Percentiles rank a stretch among this genome's conserved stretches.
phyloP scores from a whole-genome alignment of 2,797 vertebrate genomes.

The Danionella dracula region DNA sequence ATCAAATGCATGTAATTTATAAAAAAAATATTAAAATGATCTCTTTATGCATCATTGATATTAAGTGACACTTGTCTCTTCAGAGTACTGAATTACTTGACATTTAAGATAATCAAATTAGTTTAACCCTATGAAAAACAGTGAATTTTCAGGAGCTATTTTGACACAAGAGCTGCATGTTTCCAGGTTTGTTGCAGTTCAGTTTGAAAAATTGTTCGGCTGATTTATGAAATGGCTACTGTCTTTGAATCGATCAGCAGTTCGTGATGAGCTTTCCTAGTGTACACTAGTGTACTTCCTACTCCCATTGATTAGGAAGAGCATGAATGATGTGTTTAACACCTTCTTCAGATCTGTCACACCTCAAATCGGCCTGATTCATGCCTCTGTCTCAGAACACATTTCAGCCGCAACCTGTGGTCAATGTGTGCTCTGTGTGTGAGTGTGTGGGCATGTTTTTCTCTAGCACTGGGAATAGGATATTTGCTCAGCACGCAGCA shows the following conservation, averaged over 20 bases:
- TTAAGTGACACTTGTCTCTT: no score
- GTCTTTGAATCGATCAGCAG: background rate
- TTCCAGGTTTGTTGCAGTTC: no score
- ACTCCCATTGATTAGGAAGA: conserved; percentile 17
- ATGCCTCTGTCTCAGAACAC: conserved; percentile 4
- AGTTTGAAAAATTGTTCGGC: background rate
- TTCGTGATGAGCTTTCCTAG: background rate
- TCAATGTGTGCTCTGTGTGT: no score
- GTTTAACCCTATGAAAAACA: no score
- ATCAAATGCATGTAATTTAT: no score
- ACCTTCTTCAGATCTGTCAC: conserved; percentile 28
- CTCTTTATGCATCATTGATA: no score
- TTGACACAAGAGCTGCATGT: no score
- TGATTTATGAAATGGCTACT: background rate
- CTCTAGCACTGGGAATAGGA: conserved; percentile 12
- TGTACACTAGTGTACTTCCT: background rate
- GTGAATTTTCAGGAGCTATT: no score
- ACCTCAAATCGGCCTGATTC: conserved; percentile 7
- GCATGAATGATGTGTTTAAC: background rate
- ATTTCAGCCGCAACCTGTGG: no score
- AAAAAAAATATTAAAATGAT: no score
- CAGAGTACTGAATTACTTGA: no score
- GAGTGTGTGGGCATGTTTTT: conserved; percentile 11
- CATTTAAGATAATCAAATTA: no score
- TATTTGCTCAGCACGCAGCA: conserved; percentile 19